These are phyloP conservation scores for Gymnoscelis rufifasciata DNA, from an alignment of 2,888 invertebrate genomes.

Conservation along the genomic window DNA sequence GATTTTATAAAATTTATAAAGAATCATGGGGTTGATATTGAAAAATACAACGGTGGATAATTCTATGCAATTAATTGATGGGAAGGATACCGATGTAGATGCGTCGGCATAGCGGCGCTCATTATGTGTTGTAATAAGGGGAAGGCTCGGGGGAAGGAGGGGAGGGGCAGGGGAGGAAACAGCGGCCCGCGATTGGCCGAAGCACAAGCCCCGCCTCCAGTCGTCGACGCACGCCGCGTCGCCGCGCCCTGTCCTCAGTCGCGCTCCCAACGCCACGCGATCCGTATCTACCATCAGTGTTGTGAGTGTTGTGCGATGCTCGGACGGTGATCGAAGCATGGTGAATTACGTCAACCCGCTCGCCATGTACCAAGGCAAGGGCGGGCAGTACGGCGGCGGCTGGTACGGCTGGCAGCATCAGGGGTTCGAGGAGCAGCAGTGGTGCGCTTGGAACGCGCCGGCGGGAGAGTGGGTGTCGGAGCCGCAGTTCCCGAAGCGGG, in stretches of 20 bases:
- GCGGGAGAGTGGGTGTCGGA: slow-evolving; percentile 73
- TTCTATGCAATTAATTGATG: not conserved
- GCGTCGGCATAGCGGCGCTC: not conserved
- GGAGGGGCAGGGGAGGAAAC: slow-evolving; percentile 4
- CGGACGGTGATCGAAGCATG: slow-evolving; percentile 80
- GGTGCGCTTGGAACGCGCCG: slow-evolving; percentile 76
- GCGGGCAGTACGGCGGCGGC: slow-evolving; percentile 69
- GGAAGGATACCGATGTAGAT: not conserved
- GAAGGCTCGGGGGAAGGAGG: not conserved
- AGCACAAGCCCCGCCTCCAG: slow-evolving; percentile 41
- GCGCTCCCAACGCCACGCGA: slow-evolving; percentile 52
- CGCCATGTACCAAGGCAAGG: slow-evolving; percentile 84
- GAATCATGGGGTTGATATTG: too few relatives aligned
- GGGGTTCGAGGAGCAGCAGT: slow-evolving; percentile 79
- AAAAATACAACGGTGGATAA: not conserved
- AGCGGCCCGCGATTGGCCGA: slow-evolving; percentile 50
- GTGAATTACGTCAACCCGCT: slow-evolving; percentile 86
- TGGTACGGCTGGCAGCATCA: slow-evolving; percentile 76
- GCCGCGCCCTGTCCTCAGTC: slow-evolving; percentile 63
- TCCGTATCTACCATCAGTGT: slow-evolving; percentile 49
- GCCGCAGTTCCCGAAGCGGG: slow-evolving; percentile 67
- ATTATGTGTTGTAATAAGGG: not conserved
- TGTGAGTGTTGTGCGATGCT: slow-evolving; percentile 75
- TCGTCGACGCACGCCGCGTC: slow-evolving; percentile 30
- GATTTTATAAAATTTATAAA: too few relatives aligned